These are phyloP conservation scores for Pristiophorus japonicus DNA, from an alignment of 2,113 vertebrate genomes.

Conservation along the genomic window DNA sequence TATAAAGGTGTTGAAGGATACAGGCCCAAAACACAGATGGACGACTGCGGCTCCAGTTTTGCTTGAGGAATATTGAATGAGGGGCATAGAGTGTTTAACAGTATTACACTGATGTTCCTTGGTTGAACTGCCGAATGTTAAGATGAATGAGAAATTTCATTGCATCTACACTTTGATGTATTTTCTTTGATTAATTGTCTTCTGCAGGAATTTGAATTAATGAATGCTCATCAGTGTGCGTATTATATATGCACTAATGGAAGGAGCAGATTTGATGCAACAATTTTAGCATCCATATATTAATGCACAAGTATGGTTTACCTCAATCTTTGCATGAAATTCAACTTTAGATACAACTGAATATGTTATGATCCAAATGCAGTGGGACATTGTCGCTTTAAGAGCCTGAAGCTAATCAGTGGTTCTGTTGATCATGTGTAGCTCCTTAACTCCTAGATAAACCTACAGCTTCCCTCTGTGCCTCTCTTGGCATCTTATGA, in stretches of 20 bases:
- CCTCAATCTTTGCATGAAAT: not conserved
- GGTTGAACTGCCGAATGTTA: not conserved
- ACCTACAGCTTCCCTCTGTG: no score
- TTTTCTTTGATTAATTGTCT: not conserved
- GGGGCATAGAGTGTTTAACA: not conserved
- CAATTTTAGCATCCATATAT: not conserved
- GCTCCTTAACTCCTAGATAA: no score
- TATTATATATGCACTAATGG: not conserved
- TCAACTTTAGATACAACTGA: not conserved
- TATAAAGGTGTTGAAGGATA: not conserved
- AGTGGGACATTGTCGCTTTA: not conserved
- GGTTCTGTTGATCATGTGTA: no score
- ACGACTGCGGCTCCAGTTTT: not conserved
- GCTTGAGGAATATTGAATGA: not conserved
- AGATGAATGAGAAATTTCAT: not conserved
- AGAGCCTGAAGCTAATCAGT: not conserved
- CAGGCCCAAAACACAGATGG: not conserved
- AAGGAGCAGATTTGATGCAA: not conserved
- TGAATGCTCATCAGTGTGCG: not conserved
- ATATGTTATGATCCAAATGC: not conserved
- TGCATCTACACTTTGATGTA: not conserved
- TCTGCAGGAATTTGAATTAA: not conserved
- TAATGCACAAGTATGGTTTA: not conserved
- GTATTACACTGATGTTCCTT: not conserved
- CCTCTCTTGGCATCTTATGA: no score